Evolutionary conservation across 2,888 invertebrate species (phyloP), one percentile per base, ranked within the genome.

Genomic region (Drosophila sordidula): DNA sequence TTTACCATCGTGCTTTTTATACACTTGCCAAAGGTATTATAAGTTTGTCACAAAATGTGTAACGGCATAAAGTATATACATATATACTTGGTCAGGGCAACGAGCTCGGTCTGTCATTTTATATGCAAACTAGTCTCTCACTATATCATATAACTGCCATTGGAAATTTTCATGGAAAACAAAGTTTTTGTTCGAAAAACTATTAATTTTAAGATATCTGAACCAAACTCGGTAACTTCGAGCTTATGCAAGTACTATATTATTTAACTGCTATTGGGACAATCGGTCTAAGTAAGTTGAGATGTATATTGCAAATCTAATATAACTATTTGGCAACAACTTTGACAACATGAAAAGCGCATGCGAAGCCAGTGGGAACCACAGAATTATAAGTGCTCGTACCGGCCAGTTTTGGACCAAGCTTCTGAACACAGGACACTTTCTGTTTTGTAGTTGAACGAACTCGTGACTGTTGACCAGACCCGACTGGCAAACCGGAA

Each of bases 281-380:
- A 26, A 6, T 6, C 26, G 8, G 6, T 6, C 26, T 26, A 9
- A 9, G 29, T 26, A 9, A 29, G 29, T 29, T 9, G 2, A 29
- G 0, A 32, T 11, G 12, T 32, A 32, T 11, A 12, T 32, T 11
- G 12, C 32, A 32, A 32, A 4, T 11, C 14, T 51, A 9, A 29
- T 9, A 29, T 29, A 2, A 29, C 2, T 3, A 4, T 46, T 41
- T 8, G 36, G 25, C 16, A 54, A 57, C 61, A 72, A 38, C 26
- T 52, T 11, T 57, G 78, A 50, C 22, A 52, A 69, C 58, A 69
- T 65, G 62, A 52, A 63, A 65, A 73, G 52, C 63, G 55, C 54
- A 50, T 55, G 42, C 26, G 25, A 29, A 47, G 38, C 39, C 38
- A 45, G 41, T 14, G 4, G 58, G 44, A 47, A 34, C 47, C 25